These are phyloP conservation scores for human (Homo sapiens) DNA, from an alignment of 2,113 vertebrate genomes.

Conservation along the genomic window GRCh38 chr22:49240001-49240500, in stretches of 20 bases:
- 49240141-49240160: rapidly evolving
- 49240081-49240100: rapidly evolving
- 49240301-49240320: not conserved
- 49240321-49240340: rapidly evolving
- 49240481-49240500: not conserved
- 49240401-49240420: not conserved
- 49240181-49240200: too few species aligned
- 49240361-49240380: rapidly evolving
- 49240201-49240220: not conserved
- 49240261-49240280: rapidly evolving
- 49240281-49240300: not conserved
- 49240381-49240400: rapidly evolving
- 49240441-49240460: not conserved
- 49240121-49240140: not conserved
- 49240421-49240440: not conserved
- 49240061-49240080: not conserved
- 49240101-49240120: rapidly evolving
- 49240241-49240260: not conserved
- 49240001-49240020: too few species aligned
- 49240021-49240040: not conserved
- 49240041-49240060: not conserved
- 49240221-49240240: rapidly evolving
- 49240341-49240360: too few species aligned
- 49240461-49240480: not conserved
- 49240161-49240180: not conserved